Evolutionary conservation across 2,797 vertebrate species (phyloP), one percentile per base, ranked within the genome.

Genomic region (Micropoecilia bifurca): DNA sequence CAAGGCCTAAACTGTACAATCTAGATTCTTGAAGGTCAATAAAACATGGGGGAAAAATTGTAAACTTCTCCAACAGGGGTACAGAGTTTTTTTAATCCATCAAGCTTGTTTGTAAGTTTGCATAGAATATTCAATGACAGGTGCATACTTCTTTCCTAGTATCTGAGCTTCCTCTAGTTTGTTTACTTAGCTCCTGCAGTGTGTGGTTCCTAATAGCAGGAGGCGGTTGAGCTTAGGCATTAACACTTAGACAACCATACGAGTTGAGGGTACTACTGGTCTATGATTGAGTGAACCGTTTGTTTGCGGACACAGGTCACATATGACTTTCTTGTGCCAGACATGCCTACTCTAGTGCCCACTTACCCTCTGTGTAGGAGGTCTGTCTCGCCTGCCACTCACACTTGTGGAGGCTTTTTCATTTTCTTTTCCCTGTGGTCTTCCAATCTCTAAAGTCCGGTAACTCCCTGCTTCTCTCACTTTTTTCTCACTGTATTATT

Each of bases 301-400:
- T 94, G 85, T 82, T 77, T 82, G 75, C 73, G 83, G 73, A 91
- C 90, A 93, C 81, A 85, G 93, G 92, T 93, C 92, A 93, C 79
- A 80, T 80, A 73, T 90, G 84, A 90, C 89, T 87, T 94, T 95
- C 92, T 92, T 95, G 89, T 94, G 90, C 88, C 87, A 90, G 69
- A 81, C 94, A 91, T 92, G 91, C 88, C 93, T 91, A 90, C 82
- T 82, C 87, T 81, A 94, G 93, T 94, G 89, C 92, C 92, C 89
- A 95, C 94, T 95, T 95, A 93, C 90, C 90, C 91, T 94, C 88
- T 85, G 88, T 87, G 90, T 88, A 93, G 93, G 94, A 90, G 93
- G 92, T 93, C 91, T 82, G 72, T 68, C 85, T 81, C 25, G 59
- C 85, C 87, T 94, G 93, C 92, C 93, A 93, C 79, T 95, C 91